Percentiles rank a stretch among this genome's conserved stretches.
These are phyloP conservation scores for Molorchus minor DNA, from an alignment of 2,888 invertebrate species.

Conservation along the genomic window DNA sequence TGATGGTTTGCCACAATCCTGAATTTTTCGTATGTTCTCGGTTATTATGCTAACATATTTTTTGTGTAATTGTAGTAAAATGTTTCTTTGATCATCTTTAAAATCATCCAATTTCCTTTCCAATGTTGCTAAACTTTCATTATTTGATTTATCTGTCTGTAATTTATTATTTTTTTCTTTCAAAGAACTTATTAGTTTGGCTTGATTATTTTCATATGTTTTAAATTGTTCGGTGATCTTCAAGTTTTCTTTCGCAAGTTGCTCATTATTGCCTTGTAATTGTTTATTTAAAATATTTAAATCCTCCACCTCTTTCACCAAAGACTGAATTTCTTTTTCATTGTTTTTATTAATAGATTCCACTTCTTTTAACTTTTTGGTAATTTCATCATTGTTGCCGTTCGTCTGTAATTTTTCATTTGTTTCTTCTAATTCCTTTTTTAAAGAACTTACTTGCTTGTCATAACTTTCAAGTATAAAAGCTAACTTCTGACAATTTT, in stretches of 20 bases:
- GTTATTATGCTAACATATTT: constrained; percentile 51
- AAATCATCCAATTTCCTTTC: constrained; percentile 30
- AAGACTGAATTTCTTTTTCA: constrained; percentile 32
- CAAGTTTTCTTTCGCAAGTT: constrained; percentile 1
- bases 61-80: constrained; percentile 43
- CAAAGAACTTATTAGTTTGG: constrained; percentile 23
- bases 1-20: constrained; percentile 43
- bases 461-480: constrained; percentile 49
- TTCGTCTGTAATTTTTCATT: constrained; percentile 11
- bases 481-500: constrained; percentile 47
- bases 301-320: constrained; percentile 41
- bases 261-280: constrained; percentile 3
- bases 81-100: constrained; percentile 25
- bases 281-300: constrained; percentile 49
- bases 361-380: constrained; percentile 18
- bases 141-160: constrained; percentile 12
- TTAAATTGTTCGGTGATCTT: constrained; percentile 22
- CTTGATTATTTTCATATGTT: constrained; percentile 30
- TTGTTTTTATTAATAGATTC: constrained; percentile 41
- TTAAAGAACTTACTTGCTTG: constrained; percentile 48
- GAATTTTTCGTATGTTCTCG: constrained; percentile 48
- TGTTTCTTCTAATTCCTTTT: constrained; percentile 55
- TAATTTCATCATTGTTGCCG: constrained; percentile 1
- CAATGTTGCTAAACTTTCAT: constrained; percentile 1
- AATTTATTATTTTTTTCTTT: constrained; percentile 46